Evolutionary conservation across 2,888 invertebrate genomes (phyloP), one percentile per base, ranked within the genome.

Genomic region (Thereva nobilitata): DNA sequence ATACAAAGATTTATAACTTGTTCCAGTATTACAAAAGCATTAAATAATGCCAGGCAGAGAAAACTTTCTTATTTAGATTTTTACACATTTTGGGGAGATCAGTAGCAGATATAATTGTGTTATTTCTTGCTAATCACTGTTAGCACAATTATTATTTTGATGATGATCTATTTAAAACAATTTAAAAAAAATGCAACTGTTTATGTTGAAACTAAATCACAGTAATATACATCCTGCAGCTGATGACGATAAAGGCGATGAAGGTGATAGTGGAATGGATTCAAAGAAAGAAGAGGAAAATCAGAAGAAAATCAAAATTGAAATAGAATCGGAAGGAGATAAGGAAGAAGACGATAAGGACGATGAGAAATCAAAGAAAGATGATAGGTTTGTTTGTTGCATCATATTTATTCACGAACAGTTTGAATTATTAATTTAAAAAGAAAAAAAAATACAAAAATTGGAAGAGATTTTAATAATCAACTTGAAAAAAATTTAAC

Each of bases 371-470:
- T 75, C 75, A 67, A 77, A 70, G 81, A 83, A 84, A 72, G 82
- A 86, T 73, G 81, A 83, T 80, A 82, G 84, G 84, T 84, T 81
- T 68, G 75, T 82, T 81, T 85, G 77, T 75, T 74, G 63, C 59
- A 38, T 50, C 53, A 55, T 23, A 23, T 23, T 23, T 23, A 23
- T 2, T 23, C 23, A 23, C 23, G 23, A 23, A 23, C 1, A 23
- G 23, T 23, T 23, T 23, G 23, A 23, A 23, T 23, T 23, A 23
- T 23, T 23, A 23, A 23, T 23, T 23, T 23, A 23, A 23, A 23
- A 23, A 23, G 23, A 23, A 23, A 23, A 23, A 23, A 23, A 23
- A 23, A 23, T 2, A 23, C 23, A 23, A 23, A 23, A 23, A 23
- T 23, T 23, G 23, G 23, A 23, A 23, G 23, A 23, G 23, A 23